Base-by-base conservation (phyloP, 2,797 vertebrate genomes). In the Typhlichthys eigenmanni region DNA sequence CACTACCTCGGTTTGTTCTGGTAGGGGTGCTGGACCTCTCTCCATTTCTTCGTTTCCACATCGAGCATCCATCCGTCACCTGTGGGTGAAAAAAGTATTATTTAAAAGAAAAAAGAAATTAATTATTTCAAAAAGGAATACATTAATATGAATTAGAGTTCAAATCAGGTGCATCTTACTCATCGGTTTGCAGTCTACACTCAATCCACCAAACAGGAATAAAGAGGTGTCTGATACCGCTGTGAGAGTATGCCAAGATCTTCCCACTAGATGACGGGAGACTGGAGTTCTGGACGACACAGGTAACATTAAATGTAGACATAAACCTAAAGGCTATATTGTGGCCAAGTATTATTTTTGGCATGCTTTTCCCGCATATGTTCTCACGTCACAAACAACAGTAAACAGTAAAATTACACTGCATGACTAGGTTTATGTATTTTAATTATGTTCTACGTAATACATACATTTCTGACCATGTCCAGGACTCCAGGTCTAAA, bases 171-270 rank as follows among this genome's bases (percentile, higher is more conserved):
- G 0, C 0, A 16, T 62, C 94, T 93, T 84, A 98, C 96, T 97
- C 91, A 98, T 87, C 58, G 96, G 96, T 85, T 92, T 93, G 84
- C 95, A 96, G 74, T 98, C 95, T 47, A 93, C 91, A 71, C 95
- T 96, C 71, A 98, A 89, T 57, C 97, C 97, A 69, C 96, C 97
- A 80, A 96, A 98, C 50, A 99, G 85, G 73, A 99, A 99, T 62
- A 99, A 86, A 47, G 89, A 85, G 69, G 80, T 91, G 32, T 96
- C 94, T 50, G 95, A 93, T 62, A 95, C 86, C 0, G 96, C 86
- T 13, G 96, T 98, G 75, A 98, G 74, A 0, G 96, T 94, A 74
- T 99, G 97, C 97, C 96, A 98, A 1, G 96, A 99, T 38, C 96
- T 93, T 66, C 96, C 95, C 58, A 90, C 86, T 7, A 96, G 96